Conservation (phyloP, 2,797 vertebrate genomes). For the Echiichthys vipera region DNA sequence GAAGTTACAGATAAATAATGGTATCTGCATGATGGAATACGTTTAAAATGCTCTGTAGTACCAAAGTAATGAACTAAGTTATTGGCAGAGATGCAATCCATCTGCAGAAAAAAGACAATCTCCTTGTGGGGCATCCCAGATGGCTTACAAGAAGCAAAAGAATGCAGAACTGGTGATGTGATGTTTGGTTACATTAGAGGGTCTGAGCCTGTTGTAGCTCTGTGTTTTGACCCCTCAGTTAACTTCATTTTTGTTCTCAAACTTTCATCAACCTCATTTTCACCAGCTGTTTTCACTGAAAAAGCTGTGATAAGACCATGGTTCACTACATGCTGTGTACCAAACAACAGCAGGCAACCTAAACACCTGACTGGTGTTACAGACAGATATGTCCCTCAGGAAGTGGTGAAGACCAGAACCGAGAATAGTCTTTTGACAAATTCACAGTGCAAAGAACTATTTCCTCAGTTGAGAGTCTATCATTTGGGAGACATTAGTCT, state of each 20-base stretch:
- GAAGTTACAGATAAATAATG: slow-evolving; percentile 10
- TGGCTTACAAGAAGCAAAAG: neutral
- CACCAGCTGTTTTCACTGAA: neutral
- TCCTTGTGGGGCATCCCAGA: neutral
- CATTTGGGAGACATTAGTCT: neutral
- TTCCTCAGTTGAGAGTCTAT: neutral
- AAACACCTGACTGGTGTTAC: neutral
- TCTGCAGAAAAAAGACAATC: neutral
- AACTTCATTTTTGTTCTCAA: neutral
- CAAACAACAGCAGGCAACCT: neutral
- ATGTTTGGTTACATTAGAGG: neutral
- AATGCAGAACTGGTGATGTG: neutral
- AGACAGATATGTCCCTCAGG: neutral
- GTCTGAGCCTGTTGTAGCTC: neutral
- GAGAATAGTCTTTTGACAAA: neutral
- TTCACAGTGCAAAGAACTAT: neutral
- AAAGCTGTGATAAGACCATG: neutral
- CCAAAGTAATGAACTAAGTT: slow-evolving; percentile 28
- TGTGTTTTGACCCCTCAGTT: neutral
- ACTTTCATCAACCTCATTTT: neutral
- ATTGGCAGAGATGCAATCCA: slow-evolving; percentile 10
- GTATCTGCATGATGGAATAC: slow-evolving; percentile 11
- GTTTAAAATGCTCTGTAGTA: slow-evolving; percentile 23
- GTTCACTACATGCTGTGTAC: neutral
- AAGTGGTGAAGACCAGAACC: neutral